These are phyloP conservation scores for Caenorhabditis angaria DNA, from an alignment of 2,888 invertebrate species.

Conservation along the genomic window DNA sequence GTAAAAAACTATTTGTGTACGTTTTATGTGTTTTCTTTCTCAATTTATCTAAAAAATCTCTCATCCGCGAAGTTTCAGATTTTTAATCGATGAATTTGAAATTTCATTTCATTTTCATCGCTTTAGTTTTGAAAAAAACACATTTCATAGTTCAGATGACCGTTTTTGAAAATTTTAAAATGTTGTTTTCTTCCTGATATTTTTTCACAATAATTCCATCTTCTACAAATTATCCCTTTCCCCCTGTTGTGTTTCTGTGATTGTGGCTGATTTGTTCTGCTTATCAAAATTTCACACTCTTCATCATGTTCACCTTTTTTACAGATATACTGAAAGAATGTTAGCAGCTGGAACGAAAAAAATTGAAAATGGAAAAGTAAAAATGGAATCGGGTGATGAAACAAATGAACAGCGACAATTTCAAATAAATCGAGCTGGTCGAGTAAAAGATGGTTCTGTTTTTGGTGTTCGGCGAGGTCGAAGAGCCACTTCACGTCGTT, in stretches of 20 bases:
- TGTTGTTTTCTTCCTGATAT: background rate
- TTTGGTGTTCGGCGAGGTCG: slow-evolving; percentile 11
- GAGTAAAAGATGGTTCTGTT: slow-evolving; percentile 31
- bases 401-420: slow-evolving; percentile 29
- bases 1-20: slow-evolving; percentile 21
- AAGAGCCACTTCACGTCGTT: slow-evolving; percentile 3
- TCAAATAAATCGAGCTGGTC: slow-evolving; percentile 40
- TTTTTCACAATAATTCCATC: background rate
- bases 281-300: background rate
- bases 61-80: background rate
- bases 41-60: too few relatives aligned
- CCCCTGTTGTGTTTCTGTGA: background rate
- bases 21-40: slow-evolving; percentile 15
- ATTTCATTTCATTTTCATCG: background rate
- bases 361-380: background rate
- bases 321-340: slow-evolving; percentile 35
- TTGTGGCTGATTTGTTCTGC: background rate
- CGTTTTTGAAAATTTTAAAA: background rate
- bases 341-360: slow-evolving; percentile 24
- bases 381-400: slow-evolving; percentile 15
- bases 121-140: background rate
- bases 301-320: slow-evolving; percentile 6
- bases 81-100: background rate
- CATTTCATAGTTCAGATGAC: background rate
- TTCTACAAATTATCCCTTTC: too few relatives aligned